Base-by-base conservation (phyloP, 2,113 vertebrate genomes). In the Trichechus manatus region DNA sequence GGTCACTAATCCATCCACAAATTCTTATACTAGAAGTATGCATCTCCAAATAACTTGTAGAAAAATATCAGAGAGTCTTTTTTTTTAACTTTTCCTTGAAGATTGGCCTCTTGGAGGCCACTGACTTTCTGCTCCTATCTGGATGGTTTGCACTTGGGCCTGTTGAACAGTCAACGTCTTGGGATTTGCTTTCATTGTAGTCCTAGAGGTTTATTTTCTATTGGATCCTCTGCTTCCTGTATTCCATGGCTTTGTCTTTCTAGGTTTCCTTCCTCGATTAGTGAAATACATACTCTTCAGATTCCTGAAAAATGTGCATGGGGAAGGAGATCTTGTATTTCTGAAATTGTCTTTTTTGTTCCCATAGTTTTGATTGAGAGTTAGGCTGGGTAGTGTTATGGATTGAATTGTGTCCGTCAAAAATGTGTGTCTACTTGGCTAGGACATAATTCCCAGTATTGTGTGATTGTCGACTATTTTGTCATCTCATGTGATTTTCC, bases 101-200 rank as follows among this genome's bases (percentile, higher is more conserved):
- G 20, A 17, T 47, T 39, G 15, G 47, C n/a, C 22, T 83, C n/a
- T 66, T 68, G 15, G 83, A 70, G 20, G 3, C 17, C 47, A 47
- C 10, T 47, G 47, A 47, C 47, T 47, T 47, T 47, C 10, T 47
- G 47, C 47, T 47, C 47, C 47, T 6, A 20, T 25, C 15, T 68
- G 29, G 9, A 4, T 39, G 19, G 63, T 1, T 50, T 79, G 6
- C 17, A 19, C 44, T 39, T 72, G 31, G 20, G 29, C 11, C 29
- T 6, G 2, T 0, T 50, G 33, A 6, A 25, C 27, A 17, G 14
- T 20, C 78, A 14, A 36, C 29, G 33, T 6, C 9, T 4, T 6
- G 11, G 22, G 5, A 1, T 84, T 79, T 56, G 9, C 47, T 7
- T 78, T 80, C 64, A 66, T 3, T 33, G 4, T 0, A 53, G 25